These are phyloP conservation scores for Nemurella pictetii DNA, from an alignment of 2,888 invertebrate species.

Conservation along the genomic window DNA sequence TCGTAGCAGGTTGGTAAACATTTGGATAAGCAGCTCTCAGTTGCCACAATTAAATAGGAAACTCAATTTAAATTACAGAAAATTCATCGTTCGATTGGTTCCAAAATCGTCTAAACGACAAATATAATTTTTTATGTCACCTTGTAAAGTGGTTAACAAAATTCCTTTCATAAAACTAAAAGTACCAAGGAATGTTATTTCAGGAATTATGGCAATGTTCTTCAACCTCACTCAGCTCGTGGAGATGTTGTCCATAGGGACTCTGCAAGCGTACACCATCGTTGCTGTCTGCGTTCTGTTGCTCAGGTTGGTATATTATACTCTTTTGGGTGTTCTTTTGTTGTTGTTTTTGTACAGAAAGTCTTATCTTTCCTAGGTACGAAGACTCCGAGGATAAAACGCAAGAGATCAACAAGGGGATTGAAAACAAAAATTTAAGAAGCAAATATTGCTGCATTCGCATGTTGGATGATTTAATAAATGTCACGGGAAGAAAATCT, in stretches of 20 bases:
- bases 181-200: conserved; percentile 41
- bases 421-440: not conserved
- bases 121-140: no score
- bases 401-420: not conserved
- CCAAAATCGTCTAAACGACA: no score
- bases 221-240: conserved; percentile 89
- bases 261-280: conserved; percentile 86
- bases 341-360: no score
- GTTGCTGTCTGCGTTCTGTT: conserved; percentile 89
- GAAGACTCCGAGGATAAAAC: not conserved
- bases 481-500: not conserved
- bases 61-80: no score
- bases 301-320: conserved; percentile 67
- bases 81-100: no score
- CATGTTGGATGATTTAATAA: not conserved
- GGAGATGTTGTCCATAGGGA: conserved; percentile 96
- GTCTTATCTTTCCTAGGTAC: not conserved
- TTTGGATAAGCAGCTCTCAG: no score
- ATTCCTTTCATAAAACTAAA: no score
- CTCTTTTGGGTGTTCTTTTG: not conserved
- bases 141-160: no score
- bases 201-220: conserved; percentile 80
- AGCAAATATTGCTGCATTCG: not conserved
- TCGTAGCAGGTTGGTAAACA: no score
- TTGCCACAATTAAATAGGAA: no score